These are phyloP conservation scores for Atherix ibis DNA, from an alignment of 2,888 invertebrate genomes.

Conservation along the genomic window DNA sequence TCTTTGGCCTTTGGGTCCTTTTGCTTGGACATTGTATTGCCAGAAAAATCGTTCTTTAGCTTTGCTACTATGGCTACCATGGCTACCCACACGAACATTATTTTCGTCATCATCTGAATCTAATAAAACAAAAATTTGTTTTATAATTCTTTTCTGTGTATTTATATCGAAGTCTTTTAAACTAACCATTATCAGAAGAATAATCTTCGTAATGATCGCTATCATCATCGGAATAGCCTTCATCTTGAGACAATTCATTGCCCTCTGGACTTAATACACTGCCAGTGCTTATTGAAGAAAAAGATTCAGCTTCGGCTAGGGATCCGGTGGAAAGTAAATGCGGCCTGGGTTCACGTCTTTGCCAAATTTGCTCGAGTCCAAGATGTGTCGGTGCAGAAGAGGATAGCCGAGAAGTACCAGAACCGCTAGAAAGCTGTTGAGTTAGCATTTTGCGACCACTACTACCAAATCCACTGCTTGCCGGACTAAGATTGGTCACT, in stretches of 20 bases:
- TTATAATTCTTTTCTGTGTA: neutral
- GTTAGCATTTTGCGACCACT: constrained; percentile 15
- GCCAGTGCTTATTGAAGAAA: constrained; percentile 65
- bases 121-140: constrained; percentile 17
- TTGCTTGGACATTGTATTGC: constrained; percentile 98
- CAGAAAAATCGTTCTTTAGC: constrained; percentile 86
- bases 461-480: constrained; percentile 27
- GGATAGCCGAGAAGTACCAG: constrained; percentile 46
- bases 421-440: constrained; percentile 16
- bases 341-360: constrained; percentile 69
- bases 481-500: constrained; percentile 25
- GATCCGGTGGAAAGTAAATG: constrained; percentile 75
- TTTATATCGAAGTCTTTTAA: neutral
- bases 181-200: constrained; percentile 59
- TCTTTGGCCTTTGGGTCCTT: constrained; percentile 91
- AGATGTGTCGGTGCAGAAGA: constrained; percentile 79
- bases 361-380: constrained; percentile 73
- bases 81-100: constrained; percentile 18
- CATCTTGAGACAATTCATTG: constrained; percentile 66
- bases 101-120: constrained; percentile 51
- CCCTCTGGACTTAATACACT: constrained; percentile 72
- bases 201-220: constrained; percentile 76
- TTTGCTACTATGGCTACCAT: constrained; percentile 19
- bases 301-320: constrained; percentile 68
- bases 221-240: constrained; percentile 71